Conservation (phyloP, 2,113 vertebrate species). For the Fukomys damarensis region DNA sequence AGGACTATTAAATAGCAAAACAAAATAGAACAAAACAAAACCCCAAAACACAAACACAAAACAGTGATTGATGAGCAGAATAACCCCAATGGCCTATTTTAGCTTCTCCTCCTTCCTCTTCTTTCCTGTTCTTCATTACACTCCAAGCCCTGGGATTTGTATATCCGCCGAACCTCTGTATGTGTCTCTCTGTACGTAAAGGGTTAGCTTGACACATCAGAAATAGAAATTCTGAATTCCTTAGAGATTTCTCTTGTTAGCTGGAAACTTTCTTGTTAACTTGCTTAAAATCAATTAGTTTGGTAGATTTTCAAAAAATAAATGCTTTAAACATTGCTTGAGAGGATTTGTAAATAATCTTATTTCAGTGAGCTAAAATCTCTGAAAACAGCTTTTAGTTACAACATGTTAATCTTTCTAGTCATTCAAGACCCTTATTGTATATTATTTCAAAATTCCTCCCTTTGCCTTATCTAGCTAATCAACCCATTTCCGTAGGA, state of each 20-base stretch:
- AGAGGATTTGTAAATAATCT: slow-evolving; percentile 51
- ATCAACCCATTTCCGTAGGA: slow-evolving; percentile 67
- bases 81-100: background rate
- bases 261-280: background rate
- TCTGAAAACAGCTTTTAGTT: slow-evolving; percentile 37
- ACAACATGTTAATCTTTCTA: slow-evolving; percentile 24
- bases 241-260: slow-evolving; percentile 26
- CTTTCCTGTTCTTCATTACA: background rate
- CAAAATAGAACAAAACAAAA: background rate
- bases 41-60: background rate
- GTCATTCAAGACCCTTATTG: slow-evolving; percentile 63
- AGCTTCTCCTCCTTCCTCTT: background rate
- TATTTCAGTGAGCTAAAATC: slow-evolving; percentile 32
- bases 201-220: slow-evolving; percentile 32
- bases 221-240: slow-evolving; percentile 37
- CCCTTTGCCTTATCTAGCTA: slow-evolving; percentile 67
- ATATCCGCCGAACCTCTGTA: background rate
- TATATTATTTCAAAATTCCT: slow-evolving; percentile 76
- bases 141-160: background rate
- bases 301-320: slow-evolving; percentile 39
- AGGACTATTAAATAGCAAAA: slow-evolving; percentile 15
- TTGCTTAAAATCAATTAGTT: slow-evolving; percentile 20
- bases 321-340: slow-evolving; percentile 24
- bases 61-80: background rate
- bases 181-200: background rate